Evolutionary conservation across 2,888 invertebrate genomes (phyloP).

Genomic region (Allophyes oxyacanthae): DNA sequence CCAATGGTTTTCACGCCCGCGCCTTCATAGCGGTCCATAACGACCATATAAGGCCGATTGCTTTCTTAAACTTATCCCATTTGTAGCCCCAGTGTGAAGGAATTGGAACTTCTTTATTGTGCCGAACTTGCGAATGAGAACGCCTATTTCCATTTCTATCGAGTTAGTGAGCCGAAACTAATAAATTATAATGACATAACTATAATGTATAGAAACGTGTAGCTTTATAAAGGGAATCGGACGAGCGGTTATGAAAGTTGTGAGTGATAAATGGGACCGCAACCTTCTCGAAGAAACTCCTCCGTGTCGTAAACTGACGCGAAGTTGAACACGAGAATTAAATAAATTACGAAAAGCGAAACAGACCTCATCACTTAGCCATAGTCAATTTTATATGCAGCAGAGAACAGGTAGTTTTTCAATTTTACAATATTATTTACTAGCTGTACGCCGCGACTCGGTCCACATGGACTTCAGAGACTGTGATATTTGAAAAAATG

Average conservation of each 20-base stretch:
- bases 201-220: slow-evolving; percentile 47
- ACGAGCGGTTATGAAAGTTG: slow-evolving; percentile 70
- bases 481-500: too few relatives aligned
- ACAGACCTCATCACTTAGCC: slow-evolving; percentile 31
- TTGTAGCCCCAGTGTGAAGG: slow-evolving; percentile 80
- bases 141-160: slow-evolving; percentile 84
- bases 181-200: slow-evolving; percentile 73
- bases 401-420: slow-evolving; percentile 16
- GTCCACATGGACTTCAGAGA: too few relatives aligned
- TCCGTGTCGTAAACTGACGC: slow-evolving; percentile 49
- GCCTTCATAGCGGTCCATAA: slow-evolving; percentile 82
- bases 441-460: too few relatives aligned
- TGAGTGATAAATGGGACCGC: slow-evolving; percentile 69
- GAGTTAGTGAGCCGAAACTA: slow-evolving; percentile 72
- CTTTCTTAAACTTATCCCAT: slow-evolving; percentile 88
- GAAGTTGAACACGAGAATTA: slow-evolving; percentile 46
- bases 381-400: slow-evolving; percentile 33
- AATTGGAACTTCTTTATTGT: slow-evolving; percentile 87
- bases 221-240: slow-evolving; percentile 51
- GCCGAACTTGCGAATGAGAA: slow-evolving; percentile 81
- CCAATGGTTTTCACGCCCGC: slow-evolving; percentile 82
- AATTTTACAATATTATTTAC: too few relatives aligned
- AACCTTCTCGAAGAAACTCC: slow-evolving; percentile 60
- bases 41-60: slow-evolving; percentile 88
- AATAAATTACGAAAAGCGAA: slow-evolving; percentile 40